Percentiles rank a stretch among this genome's conserved stretches.
Evolutionary conservation across 2,113 vertebrate genomes (phyloP).

Genomic region (Bufo bufo): DNA sequence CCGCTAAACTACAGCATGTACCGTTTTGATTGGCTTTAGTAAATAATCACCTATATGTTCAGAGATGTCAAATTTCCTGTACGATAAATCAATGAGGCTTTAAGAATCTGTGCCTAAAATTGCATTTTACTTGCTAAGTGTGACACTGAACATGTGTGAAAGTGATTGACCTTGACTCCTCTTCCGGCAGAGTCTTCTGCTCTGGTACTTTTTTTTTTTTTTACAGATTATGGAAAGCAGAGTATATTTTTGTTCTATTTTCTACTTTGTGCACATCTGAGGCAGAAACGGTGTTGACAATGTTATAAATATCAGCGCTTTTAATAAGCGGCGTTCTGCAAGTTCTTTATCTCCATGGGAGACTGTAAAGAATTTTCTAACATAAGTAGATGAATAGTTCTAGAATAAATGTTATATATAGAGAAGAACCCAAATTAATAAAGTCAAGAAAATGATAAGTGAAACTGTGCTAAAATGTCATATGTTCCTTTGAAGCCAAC

Average conservation of each 20-base stretch:
- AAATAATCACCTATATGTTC: conserved; percentile 29
- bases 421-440: conserved; percentile 42
- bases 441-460: conserved; percentile 47
- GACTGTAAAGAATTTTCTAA: conserved; percentile 43
- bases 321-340: conserved; percentile 47
- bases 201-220: background rate
- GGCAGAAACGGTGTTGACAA: conserved; percentile 24
- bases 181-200: background rate
- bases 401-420: conserved; percentile 41
- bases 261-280: conserved; percentile 20
- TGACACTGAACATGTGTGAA: conserved; percentile 21
- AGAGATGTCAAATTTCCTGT: conserved; percentile 16
- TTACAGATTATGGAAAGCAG: background rate
- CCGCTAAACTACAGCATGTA: background rate
- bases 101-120: conserved; percentile 19
- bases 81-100: conserved; percentile 27
- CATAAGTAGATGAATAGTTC: conserved; percentile 46
- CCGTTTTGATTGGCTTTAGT: background rate
- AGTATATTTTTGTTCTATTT: conserved; percentile 29
- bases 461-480: conserved; percentile 28
- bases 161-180: conserved; percentile 23
- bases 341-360: conserved; percentile 51
- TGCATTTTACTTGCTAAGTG: conserved; percentile 51
- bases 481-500: conserved; percentile 26
- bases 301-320: conserved; percentile 39